Base-by-base conservation (phyloP, 2,797 vertebrate species). In the Dendrocincla tyrannina region DNA sequence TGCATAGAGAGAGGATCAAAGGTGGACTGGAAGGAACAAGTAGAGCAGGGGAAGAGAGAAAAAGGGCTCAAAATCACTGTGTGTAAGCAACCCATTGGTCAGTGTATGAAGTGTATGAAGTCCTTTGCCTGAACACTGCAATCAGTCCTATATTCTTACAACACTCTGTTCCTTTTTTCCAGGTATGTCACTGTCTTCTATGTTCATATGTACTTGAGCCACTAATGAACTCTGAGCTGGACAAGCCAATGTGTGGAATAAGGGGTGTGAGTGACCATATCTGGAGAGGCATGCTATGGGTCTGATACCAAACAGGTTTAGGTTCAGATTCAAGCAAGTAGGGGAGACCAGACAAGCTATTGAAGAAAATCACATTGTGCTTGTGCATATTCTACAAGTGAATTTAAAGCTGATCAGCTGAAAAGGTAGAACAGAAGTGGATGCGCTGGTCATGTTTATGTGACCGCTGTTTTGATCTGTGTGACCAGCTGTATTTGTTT, bases 401-500 rank as follows among this genome's bases (percentile, higher is more conserved):
- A n/a, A 67, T 70, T 85, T 59, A 85, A 79, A 55, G 9, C 28
- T 14, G 10, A 50, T 75, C 35, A 85, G 4, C 27, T 72, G 41
- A 69, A 85, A 85, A 76, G 17, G 7, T 35, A 9, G 13, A 90
- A 87, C 13, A 75, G 49, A 74, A 81, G n/a, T 25, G 7, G 12
- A 4, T 81, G 23, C 67, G n/a, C 27, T 74, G 28, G 62, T 84
- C 13, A 5, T 83, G 41, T 53, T 91, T 83, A 47, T 69, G 25
- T 11, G 20, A 41, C 37, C 0, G 1, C 28, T 80, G 14, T 53
- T 88, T 91, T 69, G 25, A 69, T 88, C 59, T 83, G 64, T 92
- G 68, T 69, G 60, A 83, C 68, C 80, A 93, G 46, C 59, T 86
- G 76, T 79, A 68, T 91, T 50, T 91, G 41, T 83, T 85, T 92